These are phyloP conservation scores for Pipistrellus kuhlii DNA, from an alignment of 2,797 vertebrate genomes.

Conservation along the genomic window DNA sequence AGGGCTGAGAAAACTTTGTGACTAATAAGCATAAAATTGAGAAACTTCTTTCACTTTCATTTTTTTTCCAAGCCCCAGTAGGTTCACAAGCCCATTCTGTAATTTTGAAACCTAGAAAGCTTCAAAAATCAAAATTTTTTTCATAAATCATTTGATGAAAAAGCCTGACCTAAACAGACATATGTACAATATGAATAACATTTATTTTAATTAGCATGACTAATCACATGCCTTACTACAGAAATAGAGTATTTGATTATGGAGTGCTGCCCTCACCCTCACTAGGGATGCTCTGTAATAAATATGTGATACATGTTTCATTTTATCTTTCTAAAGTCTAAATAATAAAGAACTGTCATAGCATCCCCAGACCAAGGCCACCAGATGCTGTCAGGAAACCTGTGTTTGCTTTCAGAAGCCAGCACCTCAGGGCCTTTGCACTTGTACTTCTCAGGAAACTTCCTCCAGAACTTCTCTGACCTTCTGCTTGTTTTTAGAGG, in stretches of 20 bases:
- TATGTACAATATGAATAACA: background rate
- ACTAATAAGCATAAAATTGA: constrained; percentile 1
- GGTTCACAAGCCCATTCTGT: background rate
- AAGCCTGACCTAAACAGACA: background rate
- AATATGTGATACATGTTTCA: background rate
- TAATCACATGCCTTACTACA: background rate
- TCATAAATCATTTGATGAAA: background rate
- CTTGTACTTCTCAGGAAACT: background rate
- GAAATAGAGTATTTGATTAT: background rate
- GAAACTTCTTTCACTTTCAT: background rate
- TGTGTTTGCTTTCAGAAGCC: background rate
- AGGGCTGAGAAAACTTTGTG: background rate
- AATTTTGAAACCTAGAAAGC: constrained; percentile 24
- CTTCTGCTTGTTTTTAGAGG: background rate
- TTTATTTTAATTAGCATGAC: background rate
- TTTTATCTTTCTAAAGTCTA: constrained; percentile 17
- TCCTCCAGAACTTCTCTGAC: background rate
- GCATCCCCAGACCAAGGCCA: background rate
- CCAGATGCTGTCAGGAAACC: background rate
- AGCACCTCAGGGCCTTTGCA: background rate
- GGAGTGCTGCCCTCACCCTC: background rate
- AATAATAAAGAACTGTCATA: background rate
- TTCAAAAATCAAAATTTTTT: background rate
- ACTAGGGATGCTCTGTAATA: background rate
- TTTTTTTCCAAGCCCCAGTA: background rate